Evolutionary conservation across 2,888 invertebrate species (phyloP), one percentile per base, ranked within the genome.

Genomic region (Cristatella mucedo): DNA sequence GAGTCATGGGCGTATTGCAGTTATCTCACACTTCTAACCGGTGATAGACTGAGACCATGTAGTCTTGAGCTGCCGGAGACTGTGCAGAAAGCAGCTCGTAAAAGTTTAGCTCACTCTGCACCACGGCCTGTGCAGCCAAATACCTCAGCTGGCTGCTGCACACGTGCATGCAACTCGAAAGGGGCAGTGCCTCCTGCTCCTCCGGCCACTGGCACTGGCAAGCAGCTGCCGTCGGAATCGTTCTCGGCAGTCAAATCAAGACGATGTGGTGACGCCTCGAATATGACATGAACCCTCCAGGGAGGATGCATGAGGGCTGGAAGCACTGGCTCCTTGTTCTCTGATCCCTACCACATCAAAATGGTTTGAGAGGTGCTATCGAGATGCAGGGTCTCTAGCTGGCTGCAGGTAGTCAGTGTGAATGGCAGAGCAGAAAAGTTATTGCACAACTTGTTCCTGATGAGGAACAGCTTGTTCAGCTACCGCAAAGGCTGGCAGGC

Each of bases 361-460:
- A 68, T 68, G 6, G 68, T 64, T 47, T 68, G 68, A 13, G 66
- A 56, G 48, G 69, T 69, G 49, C 68, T 65, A 49, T 69, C 68
- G 9, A 69, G 50, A 32, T 64, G 56, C 2, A 69, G 50, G 7
- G 63, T 63, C 40, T 50, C 55, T 2, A 69, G 53, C 11, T 53
- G 51, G 5, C 38, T 48, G 46, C 69, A 68, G 52, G 68, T 68
- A 3, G 59, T 61, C 21, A 69, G 49, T 5, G 66, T 63, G 50
- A 56, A 66, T 2, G 69, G 69, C 31, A 69, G 55, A 7, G 68
- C 66, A n/a, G n/a, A n/a, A n/a, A n/a, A n/a, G 32, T 63, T 59
- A 40, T 66, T 66, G 45, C 66, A 63, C 13, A 69, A 58, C 42
- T 62, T 58, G 50, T 69, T 69, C 49, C 68, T 66, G 30, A 69